Percentiles rank a stretch among this genome's conserved stretches.
These are phyloP conservation scores for Pangasius krempfi DNA, from an alignment of 2,797 vertebrate species.

Conservation along the genomic window DNA sequence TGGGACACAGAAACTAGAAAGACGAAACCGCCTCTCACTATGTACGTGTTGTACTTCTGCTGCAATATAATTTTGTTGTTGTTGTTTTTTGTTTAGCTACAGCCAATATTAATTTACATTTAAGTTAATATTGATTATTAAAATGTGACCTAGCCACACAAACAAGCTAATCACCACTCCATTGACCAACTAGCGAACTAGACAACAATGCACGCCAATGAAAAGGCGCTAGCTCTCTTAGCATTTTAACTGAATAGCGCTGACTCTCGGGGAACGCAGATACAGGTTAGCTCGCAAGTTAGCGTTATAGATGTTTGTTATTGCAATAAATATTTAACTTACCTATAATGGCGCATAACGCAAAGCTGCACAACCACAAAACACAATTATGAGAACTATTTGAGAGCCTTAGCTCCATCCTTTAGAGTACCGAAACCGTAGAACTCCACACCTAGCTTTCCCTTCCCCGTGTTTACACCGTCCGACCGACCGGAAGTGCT, in stretches of 20 bases:
- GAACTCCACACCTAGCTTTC: not conserved
- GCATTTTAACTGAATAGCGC: not conserved
- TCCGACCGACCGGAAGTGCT: slow-evolving; percentile 6
- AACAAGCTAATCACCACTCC: too few relatives aligned
- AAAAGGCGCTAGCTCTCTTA: slow-evolving; percentile 15
- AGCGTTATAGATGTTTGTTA: not conserved
- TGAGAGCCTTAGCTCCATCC: slow-evolving; percentile 30
- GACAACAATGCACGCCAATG: not conserved
- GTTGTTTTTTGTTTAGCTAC: not conserved
- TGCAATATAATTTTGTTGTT: not conserved
- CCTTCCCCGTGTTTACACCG: slow-evolving; percentile 23
- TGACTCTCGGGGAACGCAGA: not conserved
- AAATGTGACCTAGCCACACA: not conserved
- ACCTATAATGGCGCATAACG: slow-evolving; percentile 33
- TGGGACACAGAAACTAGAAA: not conserved
- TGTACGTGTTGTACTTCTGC: not conserved
- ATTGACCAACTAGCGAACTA: not conserved
- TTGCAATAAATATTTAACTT: not conserved
- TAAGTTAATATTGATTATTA: not conserved
- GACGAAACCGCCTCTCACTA: not conserved
- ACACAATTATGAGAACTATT: not conserved
- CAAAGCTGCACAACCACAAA: slow-evolving; percentile 4
- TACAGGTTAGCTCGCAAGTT: not conserved
- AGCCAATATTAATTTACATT: not conserved
- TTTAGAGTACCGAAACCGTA: slow-evolving; percentile 6